Evolutionary conservation across 2,797 vertebrate genomes (phyloP).

Genomic region (Pseudopleuronectes americanus): DNA sequence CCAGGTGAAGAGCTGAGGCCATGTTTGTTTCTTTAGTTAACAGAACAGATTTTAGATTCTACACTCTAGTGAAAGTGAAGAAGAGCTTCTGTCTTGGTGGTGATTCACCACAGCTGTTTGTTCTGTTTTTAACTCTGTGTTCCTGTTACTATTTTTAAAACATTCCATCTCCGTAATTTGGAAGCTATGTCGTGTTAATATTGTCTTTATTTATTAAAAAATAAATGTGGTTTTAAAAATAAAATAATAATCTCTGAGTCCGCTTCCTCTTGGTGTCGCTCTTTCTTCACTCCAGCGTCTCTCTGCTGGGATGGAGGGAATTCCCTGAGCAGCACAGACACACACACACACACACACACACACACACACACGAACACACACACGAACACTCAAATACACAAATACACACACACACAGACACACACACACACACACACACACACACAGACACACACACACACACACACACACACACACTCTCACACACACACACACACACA

Average conservation of each 20-base stretch:
- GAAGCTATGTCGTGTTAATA: too few relatives aligned
- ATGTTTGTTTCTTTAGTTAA: too few relatives aligned
- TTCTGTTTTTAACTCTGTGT: too few relatives aligned
- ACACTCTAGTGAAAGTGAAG: too few relatives aligned
- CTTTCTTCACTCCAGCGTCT: slow-evolving; percentile 8
- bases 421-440: background rate
- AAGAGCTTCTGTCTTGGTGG: too few relatives aligned
- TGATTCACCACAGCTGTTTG: too few relatives aligned
- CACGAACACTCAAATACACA: slow-evolving; percentile 18
- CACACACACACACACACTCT: background rate
- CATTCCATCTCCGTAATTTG: too few relatives aligned
- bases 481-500: background rate
- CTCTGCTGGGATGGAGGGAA: slow-evolving; percentile 65
- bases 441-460: background rate
- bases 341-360: slow-evolving; percentile 21
- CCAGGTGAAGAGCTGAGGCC: too few relatives aligned
- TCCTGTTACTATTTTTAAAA: too few relatives aligned
- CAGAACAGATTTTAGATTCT: too few relatives aligned
- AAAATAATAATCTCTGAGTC: background rate
- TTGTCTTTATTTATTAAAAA: background rate
- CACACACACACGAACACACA: slow-evolving; percentile 15
- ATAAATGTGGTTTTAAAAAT: background rate
- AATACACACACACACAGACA: background rate
- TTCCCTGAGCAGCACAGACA: slow-evolving; percentile 50
- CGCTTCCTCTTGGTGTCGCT: slow-evolving; percentile 59